Percentiles rank a stretch among this genome's conserved stretches.
phyloP scores from a whole-genome alignment of 2,888 invertebrate species.

The Polydrusus cervinus region DNA sequence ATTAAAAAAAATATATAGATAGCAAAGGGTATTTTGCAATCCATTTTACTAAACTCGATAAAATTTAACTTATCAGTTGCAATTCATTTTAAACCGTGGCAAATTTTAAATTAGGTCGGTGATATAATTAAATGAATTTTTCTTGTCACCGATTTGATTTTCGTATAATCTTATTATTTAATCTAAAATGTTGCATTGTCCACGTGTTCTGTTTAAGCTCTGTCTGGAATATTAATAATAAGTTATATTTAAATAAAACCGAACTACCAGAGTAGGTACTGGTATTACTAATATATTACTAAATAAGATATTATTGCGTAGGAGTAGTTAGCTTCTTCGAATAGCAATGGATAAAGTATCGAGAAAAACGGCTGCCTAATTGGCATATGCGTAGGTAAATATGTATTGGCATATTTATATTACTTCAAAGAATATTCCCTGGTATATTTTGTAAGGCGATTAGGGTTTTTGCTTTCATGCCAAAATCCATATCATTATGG shows the following conservation, averaged over 20 bases:
- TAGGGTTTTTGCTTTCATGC: no score
- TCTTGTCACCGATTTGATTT: not conserved
- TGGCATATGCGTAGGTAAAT: not conserved
- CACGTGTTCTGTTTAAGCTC: not conserved
- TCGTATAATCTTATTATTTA: not conserved
- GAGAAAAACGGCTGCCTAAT: not conserved
- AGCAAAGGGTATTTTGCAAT: no score
- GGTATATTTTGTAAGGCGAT: no score
- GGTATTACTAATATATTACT: no score
- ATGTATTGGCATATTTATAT: not conserved
- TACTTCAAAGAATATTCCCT: not conserved
- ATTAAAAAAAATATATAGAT: no score
- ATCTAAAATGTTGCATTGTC: not conserved
- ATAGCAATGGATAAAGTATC: not conserved
- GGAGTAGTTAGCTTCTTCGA: conserved; percentile 10
- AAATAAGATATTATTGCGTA: no score
- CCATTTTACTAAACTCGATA: no score
- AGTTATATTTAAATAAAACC: conserved; percentile 1
- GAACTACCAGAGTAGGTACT: no score
- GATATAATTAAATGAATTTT: not conserved
- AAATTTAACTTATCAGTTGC: no score
- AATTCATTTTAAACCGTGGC: not conserved
- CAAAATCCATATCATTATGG: no score
- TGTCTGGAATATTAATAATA: not conserved
- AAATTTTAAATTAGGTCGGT: not conserved